Percentiles rank a stretch among this genome's conserved stretches.
These are phyloP conservation scores for Tortricodes alternella DNA, from an alignment of 2,888 invertebrate species.

Conservation along the genomic window DNA sequence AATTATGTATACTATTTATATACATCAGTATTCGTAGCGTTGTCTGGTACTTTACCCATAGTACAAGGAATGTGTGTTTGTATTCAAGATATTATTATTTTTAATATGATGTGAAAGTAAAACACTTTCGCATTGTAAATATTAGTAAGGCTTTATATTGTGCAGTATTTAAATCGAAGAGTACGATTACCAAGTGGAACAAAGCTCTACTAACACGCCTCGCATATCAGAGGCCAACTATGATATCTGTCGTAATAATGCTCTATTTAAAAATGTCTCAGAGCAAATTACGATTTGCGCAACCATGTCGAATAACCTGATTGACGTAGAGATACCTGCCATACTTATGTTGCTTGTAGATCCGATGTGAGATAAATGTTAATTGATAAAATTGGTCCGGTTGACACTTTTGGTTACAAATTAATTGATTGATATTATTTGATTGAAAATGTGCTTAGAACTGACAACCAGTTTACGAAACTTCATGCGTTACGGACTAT, in stretches of 20 bases:
- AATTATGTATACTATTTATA: no score
- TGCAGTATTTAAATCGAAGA: not conserved
- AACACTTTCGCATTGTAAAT: not conserved
- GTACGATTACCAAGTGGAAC: conserved; percentile 11
- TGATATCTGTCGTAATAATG: conserved; percentile 56
- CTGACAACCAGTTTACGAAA: no score
- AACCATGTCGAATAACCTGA: conserved; percentile 38
- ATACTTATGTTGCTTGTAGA: conserved; percentile 7
- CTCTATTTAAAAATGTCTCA: conserved; percentile 56
- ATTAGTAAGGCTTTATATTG: no score
- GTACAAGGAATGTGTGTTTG: no score
- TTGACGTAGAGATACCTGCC: conserved; percentile 35
- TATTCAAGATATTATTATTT: no score
- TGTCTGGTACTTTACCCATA: no score
- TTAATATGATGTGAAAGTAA: no score
- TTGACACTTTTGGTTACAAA: conserved; percentile 21
- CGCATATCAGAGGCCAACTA: conserved; percentile 20
- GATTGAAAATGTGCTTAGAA: conserved; percentile 19
- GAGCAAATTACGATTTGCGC: conserved; percentile 48
- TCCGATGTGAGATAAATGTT: conserved; percentile 22
- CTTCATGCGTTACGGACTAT: no score
- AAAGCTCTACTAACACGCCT: conserved; percentile 3
- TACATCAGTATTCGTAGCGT: no score
- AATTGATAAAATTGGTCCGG: conserved; percentile 27
- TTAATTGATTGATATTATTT: conserved; percentile 22